Conservation (phyloP, 2,888 invertebrate genomes). For the Rhogogaster chlorosoma region DNA sequence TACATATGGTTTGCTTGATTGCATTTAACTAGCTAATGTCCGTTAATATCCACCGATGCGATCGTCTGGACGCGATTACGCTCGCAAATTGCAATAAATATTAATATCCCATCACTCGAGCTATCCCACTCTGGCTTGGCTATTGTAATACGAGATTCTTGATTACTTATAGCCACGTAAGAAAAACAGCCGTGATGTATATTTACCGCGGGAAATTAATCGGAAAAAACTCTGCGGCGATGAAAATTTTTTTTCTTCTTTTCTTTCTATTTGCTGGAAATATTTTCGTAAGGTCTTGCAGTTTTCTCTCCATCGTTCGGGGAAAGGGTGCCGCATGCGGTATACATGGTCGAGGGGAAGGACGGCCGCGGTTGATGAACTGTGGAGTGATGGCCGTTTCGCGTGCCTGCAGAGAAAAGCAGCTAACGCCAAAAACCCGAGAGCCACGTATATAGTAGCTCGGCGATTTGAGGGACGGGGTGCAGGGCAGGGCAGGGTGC, state of each 20-base stretch:
- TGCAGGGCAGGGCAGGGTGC: slow-evolving; percentile 6
- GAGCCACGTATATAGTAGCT: background rate
- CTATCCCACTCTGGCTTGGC: background rate
- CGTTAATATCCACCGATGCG: background rate
- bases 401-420: slow-evolving; percentile 66
- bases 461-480: background rate
- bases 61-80: slow-evolving; percentile 23
- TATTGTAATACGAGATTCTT: background rate
- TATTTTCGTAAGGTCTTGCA: background rate
- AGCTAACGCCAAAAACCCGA: slow-evolving; percentile 34
- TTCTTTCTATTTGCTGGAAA: background rate
- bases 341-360: slow-evolving; percentile 50
- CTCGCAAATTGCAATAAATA: slow-evolving; percentile 20
- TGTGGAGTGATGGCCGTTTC: slow-evolving; percentile 75
- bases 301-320: background rate
- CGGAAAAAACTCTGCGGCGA: background rate
- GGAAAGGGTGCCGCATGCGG: background rate
- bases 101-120: slow-evolving; percentile 13
- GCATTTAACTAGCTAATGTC: slow-evolving; percentile 35
- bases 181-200: background rate
- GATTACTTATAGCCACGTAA: background rate
- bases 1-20: slow-evolving; percentile 42
- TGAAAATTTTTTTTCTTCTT: background rate
- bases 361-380: slow-evolving; percentile 75
- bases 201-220: background rate